Evolutionary conservation across 1,140 invertebrate species (phyloP).

Genomic region (Musca vetustissima): DNA sequence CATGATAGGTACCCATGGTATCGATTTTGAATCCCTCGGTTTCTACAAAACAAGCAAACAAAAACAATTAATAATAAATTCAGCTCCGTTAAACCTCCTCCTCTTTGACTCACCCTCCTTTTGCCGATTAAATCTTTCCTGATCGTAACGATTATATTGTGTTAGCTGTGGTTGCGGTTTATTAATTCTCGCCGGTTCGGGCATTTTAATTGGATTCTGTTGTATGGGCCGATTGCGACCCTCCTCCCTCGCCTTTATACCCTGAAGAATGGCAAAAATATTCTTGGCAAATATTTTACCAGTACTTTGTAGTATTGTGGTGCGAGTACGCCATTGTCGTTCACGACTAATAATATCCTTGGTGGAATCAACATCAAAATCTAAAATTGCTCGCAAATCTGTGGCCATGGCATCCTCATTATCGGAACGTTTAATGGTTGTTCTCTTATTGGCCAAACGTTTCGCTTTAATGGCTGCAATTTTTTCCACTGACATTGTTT

Average conservation of each 20-base stretch:
- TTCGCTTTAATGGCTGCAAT: conserved; percentile 98
- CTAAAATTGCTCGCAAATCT: conserved; percentile 85
- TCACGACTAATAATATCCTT: conserved; percentile 95
- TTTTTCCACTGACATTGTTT: conserved; percentile 96
- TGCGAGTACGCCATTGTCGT: conserved; percentile 91
- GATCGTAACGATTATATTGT: conserved; percentile 98
- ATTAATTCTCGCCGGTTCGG: conserved; percentile 64
- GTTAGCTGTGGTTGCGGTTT: conserved; percentile 69
- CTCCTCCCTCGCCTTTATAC: conserved; percentile 92
- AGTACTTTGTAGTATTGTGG: conserved; percentile 91
- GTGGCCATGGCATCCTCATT: conserved; percentile 71
- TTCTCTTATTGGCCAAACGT: conserved; percentile 92
- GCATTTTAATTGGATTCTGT: conserved; percentile 60
- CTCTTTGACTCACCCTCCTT: conserved; percentile 68
- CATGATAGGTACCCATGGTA: conserved; percentile 96
- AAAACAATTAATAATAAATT: not conserved
- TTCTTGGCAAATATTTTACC: conserved; percentile 90
- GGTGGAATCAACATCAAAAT: conserved; percentile 94
- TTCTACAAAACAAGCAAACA: conserved; percentile 58
- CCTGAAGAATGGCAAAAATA: conserved; percentile 88
- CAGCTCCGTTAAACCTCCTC: not conserved
- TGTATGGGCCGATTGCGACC: conserved; percentile 63
- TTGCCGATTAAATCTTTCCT: conserved; percentile 90
- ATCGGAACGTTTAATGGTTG: conserved; percentile 94
- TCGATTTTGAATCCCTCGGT: conserved; percentile 98